Evolutionary conservation across 2,888 invertebrate genomes (phyloP), one percentile per base, ranked within the genome.

Genomic region (Machimus atricapillus): DNA sequence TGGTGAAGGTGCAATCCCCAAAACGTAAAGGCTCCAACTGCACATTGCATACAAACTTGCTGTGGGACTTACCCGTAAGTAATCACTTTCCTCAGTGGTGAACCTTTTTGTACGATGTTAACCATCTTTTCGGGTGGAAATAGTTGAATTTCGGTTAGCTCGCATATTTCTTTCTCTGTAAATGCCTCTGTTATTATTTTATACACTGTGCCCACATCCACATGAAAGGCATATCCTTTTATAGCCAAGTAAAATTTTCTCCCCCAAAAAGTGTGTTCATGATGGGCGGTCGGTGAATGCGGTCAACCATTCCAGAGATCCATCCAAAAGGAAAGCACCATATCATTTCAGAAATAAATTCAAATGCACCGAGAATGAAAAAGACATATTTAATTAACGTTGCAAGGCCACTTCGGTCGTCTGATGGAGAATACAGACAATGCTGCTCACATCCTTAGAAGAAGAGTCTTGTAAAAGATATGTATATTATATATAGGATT

Each of bases 141-240:
- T 91, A 95, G 91, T 88, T 93, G 93, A 12, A 96, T 93, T 91
- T 73, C 83, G 0, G 94, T 93, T 1, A 95, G 92, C 88, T 96
- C 96, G 89, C 96, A 96, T 86, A 96, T 94, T 90, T 95, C 94
- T 79, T 94, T 93, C 90, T 96, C 95, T 0, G 92, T 93, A 90
- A 95, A 96, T 0, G 94, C 94, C 34, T 93, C 93, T 83, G 93
- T 93, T 90, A 96, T 95, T 34, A 96, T 94, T 88, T 95, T 94
- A 91, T 96, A 96, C 1, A 95, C 96, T 0, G 94, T 94, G 0
- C 94, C 94, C 0, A 94, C 94, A 91, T 96, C 96, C 5, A 95
- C 94, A 90, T 96, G 95, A 91, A 95, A 96, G 0, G 96, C 96
- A 90, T 95, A 96, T 2, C 94, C 95, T 92, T 66, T 88, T 43